phyloP scores from a whole-genome alignment of 2,113 vertebrate genomes.

The Reinhardtius hippoglossoides region DNA sequence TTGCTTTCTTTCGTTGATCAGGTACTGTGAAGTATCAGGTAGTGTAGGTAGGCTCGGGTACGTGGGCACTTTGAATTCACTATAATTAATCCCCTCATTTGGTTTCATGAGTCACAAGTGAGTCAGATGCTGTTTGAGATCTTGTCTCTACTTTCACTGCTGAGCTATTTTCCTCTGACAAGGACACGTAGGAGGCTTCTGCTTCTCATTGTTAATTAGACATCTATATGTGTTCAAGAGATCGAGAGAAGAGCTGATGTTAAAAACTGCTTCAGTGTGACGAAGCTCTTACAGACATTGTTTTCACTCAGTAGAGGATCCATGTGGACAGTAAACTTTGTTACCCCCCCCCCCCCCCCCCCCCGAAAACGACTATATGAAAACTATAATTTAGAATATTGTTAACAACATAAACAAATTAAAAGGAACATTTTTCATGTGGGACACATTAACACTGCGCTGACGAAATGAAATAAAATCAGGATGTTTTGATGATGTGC shows the following conservation, averaged over 20 bases:
- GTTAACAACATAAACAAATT: no score
- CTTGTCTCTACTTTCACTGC: conserved; percentile 4
- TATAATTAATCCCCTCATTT: conserved; percentile 36
- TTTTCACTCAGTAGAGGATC: not conserved
- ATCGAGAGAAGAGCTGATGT: not conserved
- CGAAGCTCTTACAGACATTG: no score
- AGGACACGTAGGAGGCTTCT: conserved; percentile 28
- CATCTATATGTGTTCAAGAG: not conserved
- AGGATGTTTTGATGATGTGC: no score
- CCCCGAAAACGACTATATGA: no score
- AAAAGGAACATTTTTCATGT: no score
- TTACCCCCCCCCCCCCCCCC: no score
- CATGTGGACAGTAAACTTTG: not conserved
- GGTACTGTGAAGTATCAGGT: conserved; percentile 10
- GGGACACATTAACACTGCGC: no score
- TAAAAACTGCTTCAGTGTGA: no score
- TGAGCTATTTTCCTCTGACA: conserved; percentile 35
- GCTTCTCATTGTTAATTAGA: conserved; percentile 13
- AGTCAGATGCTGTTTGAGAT: conserved; percentile 45
- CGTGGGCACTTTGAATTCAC: conserved; percentile 33
- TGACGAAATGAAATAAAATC: no score
- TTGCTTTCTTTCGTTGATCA: not conserved
- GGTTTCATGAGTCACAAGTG: conserved; percentile 47
- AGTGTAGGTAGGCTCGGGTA: conserved; percentile 5
- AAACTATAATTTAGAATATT: no score